Evolutionary conservation across 2,113 vertebrate species (phyloP).

Genomic region (Hydrolagus affinis): DNA sequence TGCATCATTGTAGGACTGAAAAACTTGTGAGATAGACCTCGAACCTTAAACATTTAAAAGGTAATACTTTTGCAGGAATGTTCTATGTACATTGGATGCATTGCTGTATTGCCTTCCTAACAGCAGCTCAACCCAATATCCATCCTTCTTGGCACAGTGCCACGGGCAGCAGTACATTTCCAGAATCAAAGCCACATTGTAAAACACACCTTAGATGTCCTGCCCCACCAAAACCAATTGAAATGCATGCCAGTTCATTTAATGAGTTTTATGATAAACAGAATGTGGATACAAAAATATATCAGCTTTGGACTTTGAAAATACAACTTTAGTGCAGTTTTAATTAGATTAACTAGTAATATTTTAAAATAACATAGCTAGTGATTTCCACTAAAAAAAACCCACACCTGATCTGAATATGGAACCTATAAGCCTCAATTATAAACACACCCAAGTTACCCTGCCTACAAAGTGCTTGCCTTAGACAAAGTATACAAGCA

Average conservation of each 20-base stretch:
- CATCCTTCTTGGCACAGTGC: neutral
- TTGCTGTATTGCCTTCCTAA: neutral
- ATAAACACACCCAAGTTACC: neutral
- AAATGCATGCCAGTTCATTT: no score
- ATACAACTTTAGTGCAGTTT: neutral
- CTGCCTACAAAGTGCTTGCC: neutral
- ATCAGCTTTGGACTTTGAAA: neutral
- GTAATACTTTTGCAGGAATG: neutral
- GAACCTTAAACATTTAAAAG: neutral
- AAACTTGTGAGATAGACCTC: neutral
- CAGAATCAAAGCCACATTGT: neutral
- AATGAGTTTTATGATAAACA: neutral
- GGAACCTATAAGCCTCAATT: neutral
- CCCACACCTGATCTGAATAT: neutral
- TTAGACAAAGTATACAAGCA: neutral
- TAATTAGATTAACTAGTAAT: no score
- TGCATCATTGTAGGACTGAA: neutral
- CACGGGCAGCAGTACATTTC: neutral
- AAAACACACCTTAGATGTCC: neutral
- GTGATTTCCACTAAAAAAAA: neutral
- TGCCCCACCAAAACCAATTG: neutral
- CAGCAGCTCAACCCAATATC: neutral
- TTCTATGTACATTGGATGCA: neutral
- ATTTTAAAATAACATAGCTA: neutral
- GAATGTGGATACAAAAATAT: neutral